These are phyloP conservation scores for Mirounga angustirostris DNA, from an alignment of 2,113 vertebrate genomes.

Conservation along the genomic window DNA sequence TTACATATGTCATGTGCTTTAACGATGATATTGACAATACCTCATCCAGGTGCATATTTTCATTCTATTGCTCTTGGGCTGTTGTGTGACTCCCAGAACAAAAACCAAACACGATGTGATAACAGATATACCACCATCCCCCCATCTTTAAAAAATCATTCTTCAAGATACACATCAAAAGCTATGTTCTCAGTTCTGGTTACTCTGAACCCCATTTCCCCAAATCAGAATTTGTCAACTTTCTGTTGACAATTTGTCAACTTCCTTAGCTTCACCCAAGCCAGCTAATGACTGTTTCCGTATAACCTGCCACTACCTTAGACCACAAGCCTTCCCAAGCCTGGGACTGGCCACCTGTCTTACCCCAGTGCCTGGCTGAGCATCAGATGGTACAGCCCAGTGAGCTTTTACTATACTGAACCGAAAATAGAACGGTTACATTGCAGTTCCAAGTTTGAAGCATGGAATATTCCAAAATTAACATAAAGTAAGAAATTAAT, in stretches of 20 bases:
- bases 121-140: neutral
- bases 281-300: neutral
- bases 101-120: neutral
- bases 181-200: neutral
- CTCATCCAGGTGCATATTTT: neutral
- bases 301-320: no score
- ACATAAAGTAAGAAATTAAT: neutral
- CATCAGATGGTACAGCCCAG: accelerated
- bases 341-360: neutral
- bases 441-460: neutral
- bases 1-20: neutral
- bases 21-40: neutral
- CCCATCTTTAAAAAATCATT: neutral
- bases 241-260: neutral
- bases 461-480: neutral
- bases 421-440: neutral
- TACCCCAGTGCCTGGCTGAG: neutral
- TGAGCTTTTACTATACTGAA: neutral
- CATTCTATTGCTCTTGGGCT: neutral
- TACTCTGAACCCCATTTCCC: neutral
- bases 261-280: neutral
- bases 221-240: neutral
- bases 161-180: neutral
- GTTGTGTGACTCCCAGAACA: neutral
- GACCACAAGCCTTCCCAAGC: neutral